Conservation (phyloP, 2,888 invertebrate genomes). For the Lagria hirta region DNA sequence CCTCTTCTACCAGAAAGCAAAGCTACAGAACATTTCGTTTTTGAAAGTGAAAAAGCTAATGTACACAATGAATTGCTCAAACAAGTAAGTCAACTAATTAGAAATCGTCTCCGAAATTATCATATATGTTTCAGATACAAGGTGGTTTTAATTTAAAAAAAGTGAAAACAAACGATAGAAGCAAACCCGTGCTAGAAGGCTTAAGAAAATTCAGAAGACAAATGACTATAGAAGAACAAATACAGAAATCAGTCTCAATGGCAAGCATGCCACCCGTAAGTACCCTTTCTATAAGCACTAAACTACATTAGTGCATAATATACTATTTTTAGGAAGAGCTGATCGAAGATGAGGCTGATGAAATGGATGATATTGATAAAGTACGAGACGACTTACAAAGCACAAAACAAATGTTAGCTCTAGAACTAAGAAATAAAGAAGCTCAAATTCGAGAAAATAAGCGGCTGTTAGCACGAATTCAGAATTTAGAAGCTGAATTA, state of each 20-base stretch:
- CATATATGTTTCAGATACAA: conserved; percentile 62
- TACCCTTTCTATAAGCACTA: conserved; percentile 5
- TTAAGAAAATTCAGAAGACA: conserved; percentile 84
- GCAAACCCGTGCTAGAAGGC: conserved; percentile 80
- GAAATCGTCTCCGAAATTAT: neutral
- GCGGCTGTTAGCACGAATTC: conserved; percentile 74
- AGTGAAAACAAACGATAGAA: conserved; percentile 81
- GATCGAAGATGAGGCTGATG: conserved; percentile 67
- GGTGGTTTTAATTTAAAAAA: conserved; percentile 74
- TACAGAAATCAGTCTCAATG: conserved; percentile 78
- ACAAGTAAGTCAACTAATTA: conserved; percentile 48
- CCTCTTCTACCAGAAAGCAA: conserved; percentile 62
- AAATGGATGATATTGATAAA: conserved; percentile 89
- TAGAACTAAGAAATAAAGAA: conserved; percentile 83
- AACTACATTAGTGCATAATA: too few relatives aligned
- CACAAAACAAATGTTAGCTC: conserved; percentile 85
- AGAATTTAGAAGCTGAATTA: conserved; percentile 78
- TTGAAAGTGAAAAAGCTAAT: conserved; percentile 81
- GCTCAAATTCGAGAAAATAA: conserved; percentile 79
- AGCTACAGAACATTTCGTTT: conserved; percentile 72
- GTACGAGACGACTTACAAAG: conserved; percentile 88
- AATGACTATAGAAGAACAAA: conserved; percentile 87
- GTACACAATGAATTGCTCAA: conserved; percentile 78
- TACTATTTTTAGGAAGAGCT: conserved; percentile 43
- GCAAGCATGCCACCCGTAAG: conserved; percentile 59